Evolutionary conservation across 1,140 invertebrate species (phyloP).

Genomic region (Drosophila virilis): DNA sequence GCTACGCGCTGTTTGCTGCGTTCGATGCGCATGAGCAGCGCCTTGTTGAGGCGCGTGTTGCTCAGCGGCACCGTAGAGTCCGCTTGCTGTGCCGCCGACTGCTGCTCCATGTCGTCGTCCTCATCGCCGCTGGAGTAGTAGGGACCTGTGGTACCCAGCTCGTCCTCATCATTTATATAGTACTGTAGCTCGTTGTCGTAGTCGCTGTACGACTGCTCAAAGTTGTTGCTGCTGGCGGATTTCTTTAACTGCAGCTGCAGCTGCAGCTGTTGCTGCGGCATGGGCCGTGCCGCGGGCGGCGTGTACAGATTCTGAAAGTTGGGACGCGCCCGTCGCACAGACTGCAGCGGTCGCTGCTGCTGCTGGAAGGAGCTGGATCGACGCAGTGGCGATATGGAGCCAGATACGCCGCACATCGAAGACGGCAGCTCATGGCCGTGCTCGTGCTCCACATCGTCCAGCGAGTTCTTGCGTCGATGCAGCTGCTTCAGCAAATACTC

Average conservation of each 20-base stretch:
- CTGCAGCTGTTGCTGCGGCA: slow-evolving; percentile 51
- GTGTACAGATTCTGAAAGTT: slow-evolving; percentile 80
- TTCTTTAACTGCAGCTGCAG: slow-evolving; percentile 63
- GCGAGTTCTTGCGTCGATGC: slow-evolving; percentile 85
- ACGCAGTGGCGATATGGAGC: slow-evolving; percentile 70
- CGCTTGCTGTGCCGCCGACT: slow-evolving; percentile 17
- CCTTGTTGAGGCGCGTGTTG: slow-evolving; percentile 86
- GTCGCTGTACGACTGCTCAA: slow-evolving; percentile 77
- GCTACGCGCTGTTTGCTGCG: slow-evolving; percentile 79
- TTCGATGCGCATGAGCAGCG: slow-evolving; percentile 84
- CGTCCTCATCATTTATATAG: slow-evolving; percentile 83
- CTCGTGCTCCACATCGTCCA: slow-evolving; percentile 82
- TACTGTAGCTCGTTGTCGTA: slow-evolving; percentile 83
- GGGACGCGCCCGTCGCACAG: slow-evolving; percentile 68
- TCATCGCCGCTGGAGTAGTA: slow-evolving; percentile 79
- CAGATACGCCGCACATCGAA: slow-evolving; percentile 28
- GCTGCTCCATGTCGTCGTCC: slow-evolving; percentile 39
- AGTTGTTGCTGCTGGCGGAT: slow-evolving; percentile 83
- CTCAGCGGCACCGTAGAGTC: slow-evolving; percentile 74
- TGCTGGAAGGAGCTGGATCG: slow-evolving; percentile 80
- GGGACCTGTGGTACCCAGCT: slow-evolving; percentile 69
- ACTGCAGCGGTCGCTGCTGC: slow-evolving; percentile 48
- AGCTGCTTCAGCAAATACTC: slow-evolving; percentile 79
- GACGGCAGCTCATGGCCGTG: slow-evolving; percentile 31
- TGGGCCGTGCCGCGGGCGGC: slow-evolving; percentile 73